Evolutionary conservation across 2,888 invertebrate genomes (phyloP).

Genomic region (Andrena chrysosceles): DNA sequence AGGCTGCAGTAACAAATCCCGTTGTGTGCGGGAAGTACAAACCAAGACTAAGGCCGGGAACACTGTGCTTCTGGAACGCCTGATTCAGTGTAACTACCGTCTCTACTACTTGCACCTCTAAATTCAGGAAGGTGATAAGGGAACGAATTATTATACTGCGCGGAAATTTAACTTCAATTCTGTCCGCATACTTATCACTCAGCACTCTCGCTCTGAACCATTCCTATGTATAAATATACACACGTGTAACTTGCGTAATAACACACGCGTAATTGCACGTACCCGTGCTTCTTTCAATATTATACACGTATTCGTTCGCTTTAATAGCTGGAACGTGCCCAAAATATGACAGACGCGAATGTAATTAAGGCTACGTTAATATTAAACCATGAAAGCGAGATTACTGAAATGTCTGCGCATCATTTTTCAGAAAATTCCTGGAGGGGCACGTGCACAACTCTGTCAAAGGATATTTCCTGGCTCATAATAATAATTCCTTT

Average conservation of each 20-base stretch:
- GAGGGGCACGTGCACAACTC: neutral
- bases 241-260: constrained; percentile 32
- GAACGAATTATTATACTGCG: neutral
- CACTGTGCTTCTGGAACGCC: neutral
- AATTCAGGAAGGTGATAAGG: neutral
- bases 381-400: constrained; percentile 10
- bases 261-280: neutral
- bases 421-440: neutral
- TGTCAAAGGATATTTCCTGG: neutral
- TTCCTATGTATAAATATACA: constrained; percentile 6
- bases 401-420: neutral
- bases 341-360: constrained; percentile 20
- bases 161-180: neutral
- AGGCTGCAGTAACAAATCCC: neutral
- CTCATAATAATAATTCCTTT: neutral
- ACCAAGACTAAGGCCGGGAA: neutral
- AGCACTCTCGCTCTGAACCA: neutral
- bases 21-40: too few relatives aligned
- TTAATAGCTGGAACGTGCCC: constrained; percentile 6
- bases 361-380: constrained; percentile 6
- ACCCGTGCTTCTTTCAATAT: constrained; percentile 17
- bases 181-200: neutral
- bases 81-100: neutral
- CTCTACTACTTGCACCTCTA: neutral
- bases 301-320: constrained; percentile 4